Evolutionary conservation across 2,113 vertebrate genomes (phyloP), one percentile per base, ranked within the genome.

Genomic region (Eulacestoma nigropectus): DNA sequence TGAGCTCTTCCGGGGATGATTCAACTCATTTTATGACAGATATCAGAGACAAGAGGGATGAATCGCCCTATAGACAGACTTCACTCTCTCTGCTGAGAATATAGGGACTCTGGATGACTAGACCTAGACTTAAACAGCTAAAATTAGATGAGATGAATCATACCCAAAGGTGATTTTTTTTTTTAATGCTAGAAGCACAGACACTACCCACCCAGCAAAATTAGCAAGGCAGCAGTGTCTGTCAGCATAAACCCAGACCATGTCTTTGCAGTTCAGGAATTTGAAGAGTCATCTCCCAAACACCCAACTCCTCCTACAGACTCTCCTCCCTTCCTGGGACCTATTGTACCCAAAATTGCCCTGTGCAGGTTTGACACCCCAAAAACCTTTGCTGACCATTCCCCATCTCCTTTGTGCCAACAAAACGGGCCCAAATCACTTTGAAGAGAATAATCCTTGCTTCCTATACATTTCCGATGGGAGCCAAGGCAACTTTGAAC

Each of bases 131-230:
- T 70, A 75, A 89, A 44, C 1, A 4, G 47, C 80, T 95, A 93
- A 97, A 96, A 95, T 95, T 93, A 95, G 84, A n/a, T 80, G 15
- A 89, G 30, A 21, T 92, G 69, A 96, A 81, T 97, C 93, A 96
- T 30, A 22, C 22, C 11, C 25, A 91, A 77, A 93, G 60, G 80
- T 90, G 60, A 63, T 68, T 86, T 92, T 68, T 89, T 89, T 52
- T 56, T 67, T 41, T 18, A 50, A 13, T 41, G 50, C 39, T 67
- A 70, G 76, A 86, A 92, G 41, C 14, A 5, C 50, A 4, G 10
- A 95, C 18, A 4, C 74, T 78, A 94, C 29, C 62, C 65, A 76
- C 46, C 49, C 46, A 68, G 32, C 41, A 87, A 87, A 93, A 89
- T 70, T 26, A 67, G 46, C 16, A 12, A 87, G 35, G 37, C 41